Evolutionary conservation across 2,113 vertebrate species (phyloP).

Genomic region (Acrocephalus arundinaceus): DNA sequence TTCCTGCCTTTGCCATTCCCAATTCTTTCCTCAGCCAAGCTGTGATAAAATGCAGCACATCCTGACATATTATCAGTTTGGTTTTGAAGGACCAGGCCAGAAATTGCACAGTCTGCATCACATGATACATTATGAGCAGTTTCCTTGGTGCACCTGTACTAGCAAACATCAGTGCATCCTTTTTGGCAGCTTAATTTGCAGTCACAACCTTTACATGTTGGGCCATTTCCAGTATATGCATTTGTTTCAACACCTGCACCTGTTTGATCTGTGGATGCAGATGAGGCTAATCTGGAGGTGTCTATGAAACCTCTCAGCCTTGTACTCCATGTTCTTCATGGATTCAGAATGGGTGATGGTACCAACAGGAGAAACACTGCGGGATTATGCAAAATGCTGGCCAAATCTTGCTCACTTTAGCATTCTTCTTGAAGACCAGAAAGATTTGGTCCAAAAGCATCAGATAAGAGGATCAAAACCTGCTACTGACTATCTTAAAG

Average conservation of each 20-base stretch:
- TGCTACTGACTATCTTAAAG: not conserved
- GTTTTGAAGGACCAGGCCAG: not conserved
- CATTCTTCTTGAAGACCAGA: not conserved
- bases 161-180: not conserved
- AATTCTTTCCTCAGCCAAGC: not conserved
- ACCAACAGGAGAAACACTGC: not conserved
- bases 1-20: not conserved
- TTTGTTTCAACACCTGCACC: not conserved
- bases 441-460: slow-evolving; percentile 9
- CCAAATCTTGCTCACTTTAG: not conserved
- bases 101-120: not conserved
- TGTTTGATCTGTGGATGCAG: not conserved
- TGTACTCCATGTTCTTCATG: not conserved
- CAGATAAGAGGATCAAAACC: slow-evolving; percentile 41
- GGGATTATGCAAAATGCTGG: not conserved
- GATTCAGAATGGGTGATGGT: not conserved
- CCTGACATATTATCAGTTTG: not conserved
- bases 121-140: not conserved
- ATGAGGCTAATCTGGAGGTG: slow-evolving; percentile 12
- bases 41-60: not conserved
- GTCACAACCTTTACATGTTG: not conserved
- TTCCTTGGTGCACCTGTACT: not conserved
- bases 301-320: slow-evolving; percentile 17
- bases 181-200: not conserved
- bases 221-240: not conserved